phyloP scores from a whole-genome alignment of 1,140 invertebrate species.

The Globodera rostochiensis region DNA sequence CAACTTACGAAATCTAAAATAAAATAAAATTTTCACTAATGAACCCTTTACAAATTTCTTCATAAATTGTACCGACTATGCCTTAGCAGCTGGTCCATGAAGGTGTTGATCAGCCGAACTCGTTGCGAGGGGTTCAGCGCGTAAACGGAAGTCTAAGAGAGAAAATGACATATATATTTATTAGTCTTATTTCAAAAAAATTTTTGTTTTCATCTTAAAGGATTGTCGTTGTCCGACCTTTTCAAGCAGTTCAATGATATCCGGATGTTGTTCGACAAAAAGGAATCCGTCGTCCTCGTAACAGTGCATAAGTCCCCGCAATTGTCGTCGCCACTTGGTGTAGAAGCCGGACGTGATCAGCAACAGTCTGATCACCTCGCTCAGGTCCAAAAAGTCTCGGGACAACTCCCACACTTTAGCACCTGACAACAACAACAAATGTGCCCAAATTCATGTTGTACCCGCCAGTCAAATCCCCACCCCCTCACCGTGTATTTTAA shows the following conservation, averaged over 20 bases:
- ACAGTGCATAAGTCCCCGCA: constrained; percentile 40
- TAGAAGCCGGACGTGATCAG: constrained; percentile 42
- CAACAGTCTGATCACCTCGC: constrained; percentile 35
- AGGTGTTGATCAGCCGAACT: constrained; percentile 23
- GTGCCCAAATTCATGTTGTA: background rate
- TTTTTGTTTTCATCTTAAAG: background rate
- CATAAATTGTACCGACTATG: background rate
- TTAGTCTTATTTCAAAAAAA: background rate
- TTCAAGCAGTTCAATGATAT: constrained; percentile 32
- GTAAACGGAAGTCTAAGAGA: constrained; percentile 35
- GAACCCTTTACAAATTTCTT: background rate
- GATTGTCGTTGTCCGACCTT: constrained; percentile 15
- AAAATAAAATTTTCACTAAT: no score
- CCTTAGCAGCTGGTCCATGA: constrained; percentile 39
- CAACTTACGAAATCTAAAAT: constrained; percentile 13
- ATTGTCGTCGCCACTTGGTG: constrained; percentile 21
- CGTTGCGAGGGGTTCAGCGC: constrained; percentile 30
- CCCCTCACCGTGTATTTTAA: constrained; percentile 5
- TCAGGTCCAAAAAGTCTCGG: constrained; percentile 22
- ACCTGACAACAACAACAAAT: constrained; percentile 14
- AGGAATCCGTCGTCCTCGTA: constrained; percentile 42
- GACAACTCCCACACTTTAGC: constrained; percentile 21
- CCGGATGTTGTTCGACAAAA: constrained; percentile 28
- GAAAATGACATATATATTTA: background rate
- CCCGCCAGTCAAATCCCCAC: background rate